Conservation (phyloP, 2,797 vertebrate genomes). For the Lemur catta region DNA sequence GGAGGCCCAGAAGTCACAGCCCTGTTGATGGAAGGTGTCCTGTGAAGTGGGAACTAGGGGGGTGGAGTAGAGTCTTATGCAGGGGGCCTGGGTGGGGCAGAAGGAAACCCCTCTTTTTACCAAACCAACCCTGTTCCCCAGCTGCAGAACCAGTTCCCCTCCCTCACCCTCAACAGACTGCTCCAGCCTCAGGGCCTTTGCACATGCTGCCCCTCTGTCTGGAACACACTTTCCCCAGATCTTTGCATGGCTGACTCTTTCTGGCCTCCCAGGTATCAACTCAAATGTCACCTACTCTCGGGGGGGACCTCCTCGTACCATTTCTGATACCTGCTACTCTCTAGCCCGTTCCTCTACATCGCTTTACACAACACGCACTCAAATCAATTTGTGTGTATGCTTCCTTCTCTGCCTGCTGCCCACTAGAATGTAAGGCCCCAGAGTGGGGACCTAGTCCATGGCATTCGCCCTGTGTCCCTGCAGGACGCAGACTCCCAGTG, state of each 20-base stretch:
- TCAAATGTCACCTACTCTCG: background rate
- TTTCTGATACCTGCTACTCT: background rate
- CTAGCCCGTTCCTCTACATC: background rate
- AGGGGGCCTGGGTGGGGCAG: background rate
- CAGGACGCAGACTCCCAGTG: accelerated
- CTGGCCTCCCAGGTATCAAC: background rate
- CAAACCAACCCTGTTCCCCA: background rate
- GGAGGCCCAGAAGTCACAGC: background rate
- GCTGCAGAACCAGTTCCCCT: background rate
- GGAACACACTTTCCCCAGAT: background rate
- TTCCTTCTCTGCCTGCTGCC: background rate
- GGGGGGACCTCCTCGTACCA: background rate
- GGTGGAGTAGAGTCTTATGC: background rate
- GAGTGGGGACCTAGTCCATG: background rate
- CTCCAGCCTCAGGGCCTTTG: background rate
- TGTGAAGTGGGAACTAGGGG: background rate
- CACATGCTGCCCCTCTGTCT: background rate
- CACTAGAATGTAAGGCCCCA: background rate
- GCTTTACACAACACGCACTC: background rate
- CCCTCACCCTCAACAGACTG: background rate
- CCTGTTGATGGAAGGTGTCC: too few relatives aligned
- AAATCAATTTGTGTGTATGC: too few relatives aligned
- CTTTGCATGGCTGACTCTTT: background rate
- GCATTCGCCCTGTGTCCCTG: accelerated
- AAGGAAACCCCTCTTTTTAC: background rate